Base-by-base conservation (phyloP, 2,888 invertebrate genomes). In the Abrostola triplasia region DNA sequence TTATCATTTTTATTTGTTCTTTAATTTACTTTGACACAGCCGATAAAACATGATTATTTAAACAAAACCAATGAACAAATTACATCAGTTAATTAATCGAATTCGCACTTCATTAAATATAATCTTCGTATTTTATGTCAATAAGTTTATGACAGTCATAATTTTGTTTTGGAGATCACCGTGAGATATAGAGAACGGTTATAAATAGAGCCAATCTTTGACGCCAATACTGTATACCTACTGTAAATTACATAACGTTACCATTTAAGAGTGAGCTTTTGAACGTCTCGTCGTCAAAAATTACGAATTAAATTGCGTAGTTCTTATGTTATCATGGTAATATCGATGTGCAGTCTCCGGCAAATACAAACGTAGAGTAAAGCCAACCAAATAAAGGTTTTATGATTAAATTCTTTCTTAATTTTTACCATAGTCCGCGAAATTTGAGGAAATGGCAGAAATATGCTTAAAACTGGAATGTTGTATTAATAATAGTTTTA, bases 1-100 rank as follows among this genome's bases (percentile, higher is more conserved):
- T 67, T 73, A 71, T 71, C 76, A 40, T 51, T 67, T 62, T 58
- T 44, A 70, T 76, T 48, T 65, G 49, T 58, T 66, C 53, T 64
- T 59, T 60, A 70, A 70, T 59, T 73, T 75, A 62, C 61, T 75
- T 65, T 38, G 48, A 61, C 47, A 70, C 12, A n/a, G 11, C 1
- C 51, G 65, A 70, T 75, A 75, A 73, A 62, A 42, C 35, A 60
- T 42, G 62, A 72, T 52, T 59, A 59, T 11, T 36, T 48, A 60
- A 69, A 72, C 57, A 64, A 64, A 72, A 75, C 60, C 59, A 58
- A 58, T 52, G 13, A 47, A 75, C 60, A 75, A 75, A 75, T 75
- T 64, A 70, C 75, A 70, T 75, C 59, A 75, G 70, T 64, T 70
- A 70, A 70, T 75, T 73, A 76, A 76, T 72, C 72, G 51, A 59